These are phyloP conservation scores for Thymallus thymallus DNA, from an alignment of 2,113 vertebrate genomes.

Conservation along the genomic window DNA sequence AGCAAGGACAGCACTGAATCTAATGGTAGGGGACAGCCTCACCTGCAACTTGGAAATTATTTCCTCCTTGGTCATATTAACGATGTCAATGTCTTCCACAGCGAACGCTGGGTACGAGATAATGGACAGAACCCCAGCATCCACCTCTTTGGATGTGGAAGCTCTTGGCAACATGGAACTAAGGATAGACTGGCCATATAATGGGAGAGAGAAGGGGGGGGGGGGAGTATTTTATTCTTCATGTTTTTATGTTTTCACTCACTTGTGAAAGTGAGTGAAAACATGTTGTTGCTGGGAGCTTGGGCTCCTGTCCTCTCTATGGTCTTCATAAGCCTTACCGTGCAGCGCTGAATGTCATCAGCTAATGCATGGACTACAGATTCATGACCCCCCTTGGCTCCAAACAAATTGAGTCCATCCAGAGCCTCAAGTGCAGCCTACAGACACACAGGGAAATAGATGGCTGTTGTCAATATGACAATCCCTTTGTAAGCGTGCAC, in stretches of 20 bases:
- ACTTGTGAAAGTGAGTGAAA: neutral
- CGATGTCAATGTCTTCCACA: constrained; percentile 88
- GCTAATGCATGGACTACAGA: constrained; percentile 90
- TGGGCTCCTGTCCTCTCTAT: neutral
- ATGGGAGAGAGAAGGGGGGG: neutral
- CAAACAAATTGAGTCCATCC: constrained; percentile 94
- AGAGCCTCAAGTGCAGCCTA: constrained; percentile 94
- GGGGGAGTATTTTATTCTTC: neutral
- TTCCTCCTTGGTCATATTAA: constrained; percentile 91
- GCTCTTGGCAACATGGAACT: constrained; percentile 94
- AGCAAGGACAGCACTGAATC: too few relatives aligned
- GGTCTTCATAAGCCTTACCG: constrained; percentile 67
- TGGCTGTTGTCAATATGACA: too few relatives aligned
- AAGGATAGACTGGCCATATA: constrained; percentile 84
- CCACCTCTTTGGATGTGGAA: constrained; percentile 94
- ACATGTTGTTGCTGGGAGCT: neutral
- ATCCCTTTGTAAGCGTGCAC: too few relatives aligned
- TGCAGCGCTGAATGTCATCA: constrained; percentile 95
- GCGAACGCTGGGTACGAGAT: constrained; percentile 94
- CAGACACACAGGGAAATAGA: constrained; percentile 15
- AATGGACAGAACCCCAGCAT: constrained; percentile 90
- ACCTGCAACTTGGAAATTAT: constrained; percentile 68
- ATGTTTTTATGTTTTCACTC: too few relatives aligned
- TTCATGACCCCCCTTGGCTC: constrained; percentile 90
- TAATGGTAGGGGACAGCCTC: neutral